Conservation (phyloP, 2,113 vertebrate genomes). For the Apaloderma vittatum region DNA sequence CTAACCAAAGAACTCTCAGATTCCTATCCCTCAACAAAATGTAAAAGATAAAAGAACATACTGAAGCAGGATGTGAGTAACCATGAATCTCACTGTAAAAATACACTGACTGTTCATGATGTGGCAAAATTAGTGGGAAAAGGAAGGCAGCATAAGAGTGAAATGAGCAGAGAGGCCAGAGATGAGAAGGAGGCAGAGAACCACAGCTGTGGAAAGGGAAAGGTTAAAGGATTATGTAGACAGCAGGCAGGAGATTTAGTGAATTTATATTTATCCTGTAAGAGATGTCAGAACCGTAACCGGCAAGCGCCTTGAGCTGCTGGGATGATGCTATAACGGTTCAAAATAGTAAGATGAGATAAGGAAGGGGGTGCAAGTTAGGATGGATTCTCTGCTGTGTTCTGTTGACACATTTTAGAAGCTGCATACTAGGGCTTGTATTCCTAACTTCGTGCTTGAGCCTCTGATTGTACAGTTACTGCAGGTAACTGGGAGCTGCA, state of each 20-base stretch:
- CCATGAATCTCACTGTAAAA: neutral
- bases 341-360: neutral
- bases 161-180: neutral
- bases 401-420: neutral
- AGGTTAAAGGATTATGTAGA: constrained; percentile 45
- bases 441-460: neutral
- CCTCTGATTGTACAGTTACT: neutral
- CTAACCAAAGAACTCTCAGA: neutral
- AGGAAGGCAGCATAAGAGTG: neutral
- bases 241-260: constrained; percentile 61
- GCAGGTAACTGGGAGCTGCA: neutral
- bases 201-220: neutral
- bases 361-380: neutral
- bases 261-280: constrained; percentile 75
- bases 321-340: neutral
- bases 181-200: neutral
- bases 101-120: neutral
- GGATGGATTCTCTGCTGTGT: neutral
- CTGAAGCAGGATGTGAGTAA: neutral
- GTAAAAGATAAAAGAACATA: neutral
- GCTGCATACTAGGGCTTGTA: neutral
- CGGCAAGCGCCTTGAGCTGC: neutral
- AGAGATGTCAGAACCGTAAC: constrained; percentile 39
- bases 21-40: neutral
- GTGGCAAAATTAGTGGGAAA: neutral